Conservation (phyloP, 1,140 invertebrate species). For the Pseudomyrmex sp. region DNA sequence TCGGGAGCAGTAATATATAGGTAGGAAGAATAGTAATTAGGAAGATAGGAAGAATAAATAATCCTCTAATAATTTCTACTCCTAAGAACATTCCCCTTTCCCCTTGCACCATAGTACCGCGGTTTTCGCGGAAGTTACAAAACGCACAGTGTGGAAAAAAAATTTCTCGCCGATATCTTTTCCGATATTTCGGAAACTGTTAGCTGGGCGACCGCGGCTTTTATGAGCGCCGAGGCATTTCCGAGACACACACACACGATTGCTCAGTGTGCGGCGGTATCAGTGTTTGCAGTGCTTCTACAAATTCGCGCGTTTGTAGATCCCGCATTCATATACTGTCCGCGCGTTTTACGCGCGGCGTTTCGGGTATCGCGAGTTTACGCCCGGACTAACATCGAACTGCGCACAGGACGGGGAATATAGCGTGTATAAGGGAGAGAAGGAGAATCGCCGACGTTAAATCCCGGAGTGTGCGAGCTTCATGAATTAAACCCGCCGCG, state of each 20-base stretch:
- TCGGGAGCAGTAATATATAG: no score
- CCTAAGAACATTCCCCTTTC: no score
- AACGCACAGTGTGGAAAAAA: no score
- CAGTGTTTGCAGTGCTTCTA: not conserved
- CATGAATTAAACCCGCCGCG: slow-evolving; percentile 40
- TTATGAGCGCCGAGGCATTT: slow-evolving; percentile 19
- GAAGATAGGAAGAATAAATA: no score
- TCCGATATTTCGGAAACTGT: not conserved
- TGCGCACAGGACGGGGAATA: not conserved
- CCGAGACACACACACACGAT: slow-evolving; percentile 9
- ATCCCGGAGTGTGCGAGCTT: slow-evolving; percentile 29
- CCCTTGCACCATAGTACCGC: no score
- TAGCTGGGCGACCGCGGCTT: not conserved
- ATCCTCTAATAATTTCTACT: no score
- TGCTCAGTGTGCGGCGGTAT: slow-evolving; percentile 1
- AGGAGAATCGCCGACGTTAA: not conserved
- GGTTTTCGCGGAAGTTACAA: no score
- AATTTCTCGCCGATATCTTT: not conserved
- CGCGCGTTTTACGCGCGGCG: slow-evolving; percentile 26
- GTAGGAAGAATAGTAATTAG: no score
- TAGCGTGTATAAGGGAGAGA: no score
- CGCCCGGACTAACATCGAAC: slow-evolving; percentile 50
- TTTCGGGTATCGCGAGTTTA: slow-evolving; percentile 59
- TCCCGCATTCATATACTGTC: slow-evolving; percentile 40
- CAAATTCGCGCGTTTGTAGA: slow-evolving; percentile 35